phyloP scores from a whole-genome alignment of 92 coral and sea anemone genomes.

The Epizoanthus rinbou region DNA sequence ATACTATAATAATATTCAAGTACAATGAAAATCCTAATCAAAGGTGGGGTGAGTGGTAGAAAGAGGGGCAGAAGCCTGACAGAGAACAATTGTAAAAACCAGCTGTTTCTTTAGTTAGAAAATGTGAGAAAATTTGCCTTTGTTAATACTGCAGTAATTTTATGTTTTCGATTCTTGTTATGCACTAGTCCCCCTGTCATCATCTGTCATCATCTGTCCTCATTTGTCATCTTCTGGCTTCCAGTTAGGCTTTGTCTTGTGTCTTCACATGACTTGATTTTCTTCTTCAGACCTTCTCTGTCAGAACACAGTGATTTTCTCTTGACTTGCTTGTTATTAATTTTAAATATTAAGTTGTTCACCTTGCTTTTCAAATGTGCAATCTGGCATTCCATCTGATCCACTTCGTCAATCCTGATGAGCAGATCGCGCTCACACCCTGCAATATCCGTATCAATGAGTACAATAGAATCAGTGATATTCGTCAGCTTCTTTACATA shows the following conservation, averaged over 20 bases:
- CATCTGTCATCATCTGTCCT: no score
- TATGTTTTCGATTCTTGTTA: no score
- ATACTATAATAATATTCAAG: no score
- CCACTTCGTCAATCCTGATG: not conserved
- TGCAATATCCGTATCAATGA: slow-evolving; percentile 8
- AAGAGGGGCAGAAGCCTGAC: no score
- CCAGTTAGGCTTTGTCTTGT: slow-evolving; percentile 1
- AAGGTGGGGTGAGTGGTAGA: no score
- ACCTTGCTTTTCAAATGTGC: slow-evolving; percentile 20
- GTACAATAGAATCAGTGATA: not conserved
- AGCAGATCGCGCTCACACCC: slow-evolving; percentile 1
- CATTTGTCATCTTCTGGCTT: not conserved
- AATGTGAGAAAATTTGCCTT: no score
- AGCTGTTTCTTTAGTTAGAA: no score
- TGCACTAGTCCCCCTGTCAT: no score
- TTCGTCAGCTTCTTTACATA: not conserved
- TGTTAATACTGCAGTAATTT: no score
- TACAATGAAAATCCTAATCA: no score
- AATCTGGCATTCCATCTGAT: slow-evolving; percentile 31
- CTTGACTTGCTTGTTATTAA: slow-evolving; percentile 8
- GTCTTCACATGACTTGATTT: slow-evolving; percentile 21
- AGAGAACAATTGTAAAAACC: no score
- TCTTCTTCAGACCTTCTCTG: slow-evolving; percentile 9
- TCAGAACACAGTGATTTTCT: slow-evolving; percentile 14
- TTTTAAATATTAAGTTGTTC: not conserved